Conservation (phyloP, 2,113 vertebrate genomes). For the Nipponia nippon region DNA sequence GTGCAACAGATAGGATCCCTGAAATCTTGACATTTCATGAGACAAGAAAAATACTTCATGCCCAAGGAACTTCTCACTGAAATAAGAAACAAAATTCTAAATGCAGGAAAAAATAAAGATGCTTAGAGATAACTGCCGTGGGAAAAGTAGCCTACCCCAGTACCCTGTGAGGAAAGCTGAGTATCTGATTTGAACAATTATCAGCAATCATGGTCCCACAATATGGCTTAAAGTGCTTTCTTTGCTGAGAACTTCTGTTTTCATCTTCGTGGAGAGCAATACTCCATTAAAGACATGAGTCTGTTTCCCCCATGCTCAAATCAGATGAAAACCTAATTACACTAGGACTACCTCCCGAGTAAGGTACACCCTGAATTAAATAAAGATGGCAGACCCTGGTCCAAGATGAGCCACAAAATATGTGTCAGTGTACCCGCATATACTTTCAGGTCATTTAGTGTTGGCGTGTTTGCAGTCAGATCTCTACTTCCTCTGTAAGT, state of each 20-base stretch:
- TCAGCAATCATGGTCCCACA: accelerated
- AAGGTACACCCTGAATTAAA: neutral
- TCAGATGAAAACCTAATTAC: neutral
- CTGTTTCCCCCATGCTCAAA: neutral
- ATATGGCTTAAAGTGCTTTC: neutral
- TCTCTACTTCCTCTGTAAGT: neutral
- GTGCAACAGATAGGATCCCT: neutral
- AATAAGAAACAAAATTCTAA: neutral
- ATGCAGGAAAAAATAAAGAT: neutral
- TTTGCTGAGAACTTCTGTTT: neutral
- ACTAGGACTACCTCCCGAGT: neutral
- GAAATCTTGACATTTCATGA: neutral
- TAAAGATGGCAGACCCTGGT: neutral
- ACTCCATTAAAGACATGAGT: neutral
- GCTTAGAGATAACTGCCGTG: neutral
- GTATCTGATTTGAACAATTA: neutral
- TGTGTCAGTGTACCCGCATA: neutral
- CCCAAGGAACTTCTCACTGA: neutral
- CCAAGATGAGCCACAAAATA: neutral
- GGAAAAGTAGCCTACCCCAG: neutral
- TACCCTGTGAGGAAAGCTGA: neutral
- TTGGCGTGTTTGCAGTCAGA: neutral
- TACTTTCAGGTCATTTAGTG: neutral
- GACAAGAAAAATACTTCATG: neutral
- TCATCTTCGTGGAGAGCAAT: neutral